Evolutionary conservation across 1,140 invertebrate genomes (phyloP), one percentile per base, ranked within the genome.

Genomic region (Danaus plexippus): DNA sequence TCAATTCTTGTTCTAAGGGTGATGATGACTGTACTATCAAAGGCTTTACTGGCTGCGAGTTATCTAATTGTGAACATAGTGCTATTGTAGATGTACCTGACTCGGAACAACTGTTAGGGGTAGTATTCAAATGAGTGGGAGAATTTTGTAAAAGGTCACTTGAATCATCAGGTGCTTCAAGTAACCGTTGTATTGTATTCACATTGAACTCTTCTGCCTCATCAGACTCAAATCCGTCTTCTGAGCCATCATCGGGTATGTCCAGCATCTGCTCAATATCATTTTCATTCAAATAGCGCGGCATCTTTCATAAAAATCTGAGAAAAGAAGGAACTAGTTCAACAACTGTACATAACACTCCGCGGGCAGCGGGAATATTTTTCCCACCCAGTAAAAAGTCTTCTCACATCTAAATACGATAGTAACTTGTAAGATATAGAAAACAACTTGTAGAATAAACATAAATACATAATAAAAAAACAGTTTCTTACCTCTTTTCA

Each of bases 101-200:
- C 53, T 64, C 57, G 3, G 40, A 59, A 54, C 46, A 4, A 57
- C 10, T 64, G 6, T 63, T 63, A 58, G 55, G 52, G 41, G 52
- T 60, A 60, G 51, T 52, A 54, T 59, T 59, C 48, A 66, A 61
- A 62, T n/a, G n/a, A n/a, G n/a, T n/a, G n/a, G n/a, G n/a, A n/a
- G n/a, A n/a, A n/a, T n/a, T n/a, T n/a, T n/a, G n/a, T n/a, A n/a
- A n/a, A n/a, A n/a, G n/a, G n/a, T n/a, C n/a, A n/a, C n/a, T n/a
- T n/a, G n/a, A n/a, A 61, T 57, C 52, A 62, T 61, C 47, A 58
- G 10, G 9, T 52, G 52, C 1, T 59, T 61, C 59, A 58, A 61
- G 63, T 61, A 65, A 65, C 59, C 59, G 53, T 65, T 65, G 63
- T 52, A 61, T 61, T 57, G 61, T n/a, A n/a, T n/a, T n/a, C n/a